These are phyloP conservation scores for Melospiza georgiana DNA, from an alignment of 2,113 vertebrate genomes.

Conservation along the genomic window DNA sequence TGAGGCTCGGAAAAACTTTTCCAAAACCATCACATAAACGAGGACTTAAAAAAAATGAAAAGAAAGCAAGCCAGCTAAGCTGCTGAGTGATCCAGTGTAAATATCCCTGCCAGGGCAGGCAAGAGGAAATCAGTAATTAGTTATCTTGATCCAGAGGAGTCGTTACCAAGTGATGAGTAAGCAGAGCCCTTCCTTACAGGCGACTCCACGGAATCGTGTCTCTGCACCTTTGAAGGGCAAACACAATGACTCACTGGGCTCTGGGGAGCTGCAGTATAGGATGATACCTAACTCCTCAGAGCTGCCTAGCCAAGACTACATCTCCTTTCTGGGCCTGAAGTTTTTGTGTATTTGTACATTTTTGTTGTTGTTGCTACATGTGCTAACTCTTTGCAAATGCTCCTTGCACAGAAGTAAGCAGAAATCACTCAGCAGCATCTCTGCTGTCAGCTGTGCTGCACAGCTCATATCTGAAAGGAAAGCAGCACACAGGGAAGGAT, in stretches of 20 bases:
- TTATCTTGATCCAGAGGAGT: background rate
- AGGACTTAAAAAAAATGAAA: background rate
- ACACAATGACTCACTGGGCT: background rate
- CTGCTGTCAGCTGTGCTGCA: too few species aligned
- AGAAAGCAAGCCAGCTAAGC: background rate
- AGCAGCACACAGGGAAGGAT: too few species aligned
- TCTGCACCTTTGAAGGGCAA: background rate
- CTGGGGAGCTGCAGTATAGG: background rate
- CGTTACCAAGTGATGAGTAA: background rate
- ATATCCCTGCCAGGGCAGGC: background rate
- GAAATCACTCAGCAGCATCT: too few species aligned
- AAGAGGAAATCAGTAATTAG: background rate
- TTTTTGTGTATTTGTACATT: too few species aligned
- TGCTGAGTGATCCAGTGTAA: background rate
- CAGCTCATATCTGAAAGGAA: too few species aligned
- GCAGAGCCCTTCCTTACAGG: background rate
- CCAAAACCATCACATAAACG: background rate
- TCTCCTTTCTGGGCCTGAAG: too few species aligned
- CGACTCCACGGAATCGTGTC: background rate
- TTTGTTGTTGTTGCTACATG: too few species aligned
- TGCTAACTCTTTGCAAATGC: too few species aligned
- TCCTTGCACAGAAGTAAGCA: too few species aligned
- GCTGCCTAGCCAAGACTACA: background rate
- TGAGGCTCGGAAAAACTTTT: background rate
- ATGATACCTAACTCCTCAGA: background rate